Percentiles rank a stretch among this genome's conserved stretches.
Conservation (phyloP, 2,888 invertebrate species). For the Hipparchia semele region DNA sequence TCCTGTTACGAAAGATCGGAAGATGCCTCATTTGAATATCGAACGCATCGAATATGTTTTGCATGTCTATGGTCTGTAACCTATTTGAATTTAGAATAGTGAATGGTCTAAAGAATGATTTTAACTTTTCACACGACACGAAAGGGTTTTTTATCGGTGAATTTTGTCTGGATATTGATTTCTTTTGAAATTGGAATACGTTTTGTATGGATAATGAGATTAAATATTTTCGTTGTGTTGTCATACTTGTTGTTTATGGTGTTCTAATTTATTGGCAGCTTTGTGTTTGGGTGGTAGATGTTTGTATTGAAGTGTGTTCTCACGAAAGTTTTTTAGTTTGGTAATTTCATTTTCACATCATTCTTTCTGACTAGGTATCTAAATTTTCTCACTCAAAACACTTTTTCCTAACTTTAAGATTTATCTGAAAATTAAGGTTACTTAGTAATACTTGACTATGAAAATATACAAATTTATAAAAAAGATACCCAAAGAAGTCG, state of each 20-base stretch:
- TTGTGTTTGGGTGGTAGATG: slow-evolving; percentile 41
- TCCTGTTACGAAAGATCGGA: slow-evolving; percentile 61
- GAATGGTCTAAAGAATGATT: slow-evolving; percentile 46
- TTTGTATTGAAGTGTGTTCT: slow-evolving; percentile 37
- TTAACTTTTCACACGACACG: slow-evolving; percentile 46
- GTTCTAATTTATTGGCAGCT: slow-evolving; percentile 54
- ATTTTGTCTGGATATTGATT: slow-evolving; percentile 56
- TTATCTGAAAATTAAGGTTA: too few relatives aligned
- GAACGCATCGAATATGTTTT: slow-evolving; percentile 67
- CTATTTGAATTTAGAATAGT: slow-evolving; percentile 47
- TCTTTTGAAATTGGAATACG: slow-evolving; percentile 46
- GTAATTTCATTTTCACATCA: neutral
- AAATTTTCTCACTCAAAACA: too few relatives aligned
- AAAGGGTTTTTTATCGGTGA: slow-evolving; percentile 57
- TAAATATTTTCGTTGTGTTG: slow-evolving; percentile 77
- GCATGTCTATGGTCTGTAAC: slow-evolving; percentile 72
- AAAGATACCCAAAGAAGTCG: too few relatives aligned
- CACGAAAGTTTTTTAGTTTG: slow-evolving; percentile 25
- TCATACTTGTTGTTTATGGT: slow-evolving; percentile 71
- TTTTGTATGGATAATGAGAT: slow-evolving; percentile 75
- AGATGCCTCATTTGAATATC: slow-evolving; percentile 77
- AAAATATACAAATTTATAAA: too few relatives aligned
- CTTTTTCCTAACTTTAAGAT: too few relatives aligned
- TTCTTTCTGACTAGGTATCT: neutral
- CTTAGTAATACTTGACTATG: too few relatives aligned